Percentiles rank a stretch among this genome's conserved stretches.
Conservation (phyloP, 2,888 invertebrate species). For the Chirona hameri region DNA sequence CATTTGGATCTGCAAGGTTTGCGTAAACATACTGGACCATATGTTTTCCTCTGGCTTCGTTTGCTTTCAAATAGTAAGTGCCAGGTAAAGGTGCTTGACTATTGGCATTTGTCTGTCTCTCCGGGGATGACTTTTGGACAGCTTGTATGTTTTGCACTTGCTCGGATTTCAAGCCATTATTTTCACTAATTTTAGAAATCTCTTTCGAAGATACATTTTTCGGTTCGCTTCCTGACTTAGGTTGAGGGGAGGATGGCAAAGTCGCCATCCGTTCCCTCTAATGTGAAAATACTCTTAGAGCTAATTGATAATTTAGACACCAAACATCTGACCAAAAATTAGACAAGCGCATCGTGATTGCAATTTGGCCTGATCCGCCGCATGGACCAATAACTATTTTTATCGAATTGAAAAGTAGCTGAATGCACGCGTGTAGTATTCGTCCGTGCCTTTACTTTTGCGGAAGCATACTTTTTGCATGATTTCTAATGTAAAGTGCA, state of each 20-base stretch:
- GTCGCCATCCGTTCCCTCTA: neutral
- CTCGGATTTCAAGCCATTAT: neutral
- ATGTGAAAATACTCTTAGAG: neutral
- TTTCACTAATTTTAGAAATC: neutral
- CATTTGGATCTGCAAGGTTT: neutral
- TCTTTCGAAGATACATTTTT: neutral
- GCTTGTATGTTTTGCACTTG: neutral
- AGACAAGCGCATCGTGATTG: neutral
- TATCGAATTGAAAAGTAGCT: neutral
- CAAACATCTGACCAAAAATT: neutral
- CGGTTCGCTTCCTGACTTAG: neutral
- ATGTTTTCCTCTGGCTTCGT: neutral
- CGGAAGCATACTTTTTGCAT: too few species aligned
- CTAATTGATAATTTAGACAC: neutral
- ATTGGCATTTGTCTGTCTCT: neutral
- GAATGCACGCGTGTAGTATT: neutral
- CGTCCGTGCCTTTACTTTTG: too few species aligned
- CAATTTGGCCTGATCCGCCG: neutral
- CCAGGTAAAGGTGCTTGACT: neutral
- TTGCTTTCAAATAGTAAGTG: neutral
- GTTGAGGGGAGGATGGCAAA: neutral
- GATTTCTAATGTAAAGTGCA: too few species aligned
- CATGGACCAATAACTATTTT: too few species aligned
- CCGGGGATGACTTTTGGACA: neutral
- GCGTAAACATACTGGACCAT: constrained; percentile 4